Base-by-base conservation (phyloP, 2,797 vertebrate species). In the Poecilia gillii region DNA sequence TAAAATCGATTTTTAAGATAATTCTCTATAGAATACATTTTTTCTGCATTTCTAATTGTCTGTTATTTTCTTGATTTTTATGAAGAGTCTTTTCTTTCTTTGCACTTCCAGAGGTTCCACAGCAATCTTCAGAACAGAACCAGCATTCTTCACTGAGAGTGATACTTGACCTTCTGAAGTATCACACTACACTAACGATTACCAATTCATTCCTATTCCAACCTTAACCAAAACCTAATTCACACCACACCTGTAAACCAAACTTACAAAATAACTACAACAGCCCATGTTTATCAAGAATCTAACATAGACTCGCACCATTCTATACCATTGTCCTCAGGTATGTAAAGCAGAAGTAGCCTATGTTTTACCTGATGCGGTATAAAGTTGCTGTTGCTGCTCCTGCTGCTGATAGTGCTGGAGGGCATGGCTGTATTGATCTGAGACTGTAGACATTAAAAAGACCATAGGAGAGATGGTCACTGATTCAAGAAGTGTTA, bases 371-470 rank as follows among this genome's bases (percentile, higher is more conserved):
- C 53, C 53, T 57, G 53, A 57, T 57, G 53, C 25, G 53, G 53
- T 28, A 57, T 57, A 57, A 57, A 57, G 53, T 57, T 57, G 53
- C 25, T n/a, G 53, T 28, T 57, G 53, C 25, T 57, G 53, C 53
- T 57, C 53, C 53, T 57, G 53, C 53, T 57, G 53, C 11, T 57
- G 53, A 57, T 57, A 57, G 53, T 57, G 53, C 53, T 57, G 53
- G 53, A 57, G 53, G 53, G 25, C 53, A 57, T 57, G 53, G 53
- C 25, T 57, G 53, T 57, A 57, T 57, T 57, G 53, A 57, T 57
- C 53, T 57, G 53, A 57, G 53, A 57, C 53, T 57, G 53, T 28
- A 57, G 53, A 57, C 53, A 57, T 57, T 57, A 57, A 57, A 57
- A n/a, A 57, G 53, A 57, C 53, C 53, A n/a, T 57, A 57, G 53